Evolutionary conservation across 1,140 invertebrate genomes (phyloP), one percentile per base, ranked within the genome.

Genomic region (Drosophila simulans): DNA sequence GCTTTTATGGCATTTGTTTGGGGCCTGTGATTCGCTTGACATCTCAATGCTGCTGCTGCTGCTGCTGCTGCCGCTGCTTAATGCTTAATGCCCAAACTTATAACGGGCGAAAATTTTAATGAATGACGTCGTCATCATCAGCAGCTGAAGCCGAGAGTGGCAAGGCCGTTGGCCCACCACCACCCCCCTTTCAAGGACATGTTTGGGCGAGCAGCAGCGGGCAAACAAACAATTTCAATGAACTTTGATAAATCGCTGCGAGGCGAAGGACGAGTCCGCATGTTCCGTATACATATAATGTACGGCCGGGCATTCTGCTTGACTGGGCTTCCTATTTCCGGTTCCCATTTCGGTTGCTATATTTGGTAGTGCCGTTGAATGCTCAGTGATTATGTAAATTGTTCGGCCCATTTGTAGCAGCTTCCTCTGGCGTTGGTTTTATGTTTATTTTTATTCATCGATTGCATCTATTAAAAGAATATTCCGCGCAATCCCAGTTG

Each of bases 1-100:
- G 84, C 71, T 88, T 88, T 88, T 77, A 77, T 83, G 80, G 84
- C 84, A 88, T 88, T 88, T 88, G 83, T 88, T 89, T 88, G 68
- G 58, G 56, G 31, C 31, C 70, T 70, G 83, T 88, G 86, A 78
- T 78, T 82, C 74, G 82, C 69, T 73, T 86, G 82, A 86, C 83
- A 86, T 76, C 82, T 86, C 82, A 86, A 86, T 86, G 83, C 82
- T 64, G 56, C 37, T 15, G 13, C 25, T 86, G 83, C 82, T 64
- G 56, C 37, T 15, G 13, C 25, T 17, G 27, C 17, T 49, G 11
- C 3, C 5, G 34, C 49, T 62, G 64, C 64, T 66, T 66, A 86
- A 88, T 85, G 82, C 80, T 86, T 84, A 86, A 88, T 86, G 65
- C 75, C 84, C 84, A 58, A 89, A 82, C 79, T 78, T 82, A 82